Percentiles rank a stretch among this genome's conserved stretches.
Conservation (phyloP, 2,888 invertebrate genomes). For the Agrotis segetum region DNA sequence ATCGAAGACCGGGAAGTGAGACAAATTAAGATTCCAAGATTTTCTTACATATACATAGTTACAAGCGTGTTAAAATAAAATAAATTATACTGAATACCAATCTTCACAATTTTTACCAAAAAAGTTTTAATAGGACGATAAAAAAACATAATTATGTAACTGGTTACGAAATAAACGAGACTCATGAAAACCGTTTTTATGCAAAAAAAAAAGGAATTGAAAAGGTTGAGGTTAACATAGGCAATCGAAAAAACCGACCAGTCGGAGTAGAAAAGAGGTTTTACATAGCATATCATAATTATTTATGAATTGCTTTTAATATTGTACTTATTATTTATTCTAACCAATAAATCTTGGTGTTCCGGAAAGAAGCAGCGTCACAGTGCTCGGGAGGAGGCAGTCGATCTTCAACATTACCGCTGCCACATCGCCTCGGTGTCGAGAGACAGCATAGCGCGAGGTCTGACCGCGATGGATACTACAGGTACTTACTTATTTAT, state of each 20-base stretch:
- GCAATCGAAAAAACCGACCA: neutral
- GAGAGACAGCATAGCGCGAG: constrained; percentile 92
- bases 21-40: too few species aligned
- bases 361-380: constrained; percentile 91
- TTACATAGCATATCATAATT: neutral
- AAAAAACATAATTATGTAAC: neutral
- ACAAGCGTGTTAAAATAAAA: neutral
- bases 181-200: neutral
- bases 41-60: too few species aligned
- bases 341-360: constrained; percentile 48
- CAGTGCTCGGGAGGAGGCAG: constrained; percentile 92
- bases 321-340: constrained; percentile 4
- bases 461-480: constrained; percentile 95
- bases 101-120: constrained; percentile 4
- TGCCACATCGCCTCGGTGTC: constrained; percentile 93
- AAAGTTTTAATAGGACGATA: neutral
- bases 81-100: neutral
- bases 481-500: constrained; percentile 85
- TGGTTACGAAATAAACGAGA: neutral
- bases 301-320: neutral
- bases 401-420: constrained; percentile 95
- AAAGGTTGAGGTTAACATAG: too few species aligned
- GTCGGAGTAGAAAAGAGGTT: constrained; percentile 13
- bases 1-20: too few species aligned
- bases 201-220: too few species aligned